Evolutionary conservation across 2,113 vertebrate genomes (phyloP).

Genomic region (Oreochromis tanganicae): DNA sequence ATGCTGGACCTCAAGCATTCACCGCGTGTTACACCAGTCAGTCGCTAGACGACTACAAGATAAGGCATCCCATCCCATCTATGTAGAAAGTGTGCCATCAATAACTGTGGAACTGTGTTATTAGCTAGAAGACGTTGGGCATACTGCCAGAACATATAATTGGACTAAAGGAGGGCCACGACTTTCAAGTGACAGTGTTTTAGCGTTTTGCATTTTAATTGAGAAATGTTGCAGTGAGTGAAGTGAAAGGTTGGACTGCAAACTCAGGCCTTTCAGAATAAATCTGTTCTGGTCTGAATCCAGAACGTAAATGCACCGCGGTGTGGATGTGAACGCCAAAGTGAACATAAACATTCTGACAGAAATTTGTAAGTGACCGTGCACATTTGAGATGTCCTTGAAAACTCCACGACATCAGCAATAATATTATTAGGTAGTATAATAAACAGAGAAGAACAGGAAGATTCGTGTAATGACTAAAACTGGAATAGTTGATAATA

Average conservation of each 20-base stretch:
- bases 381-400: neutral
- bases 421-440: neutral
- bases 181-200: conserved; percentile 33
- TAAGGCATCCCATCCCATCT: neutral
- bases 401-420: neutral
- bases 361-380: neutral
- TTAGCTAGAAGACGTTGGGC: conserved; percentile 22
- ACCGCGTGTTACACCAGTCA: neutral
- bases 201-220: neutral
- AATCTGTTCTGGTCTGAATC: conserved; percentile 4
- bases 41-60: neutral
- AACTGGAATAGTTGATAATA: neutral
- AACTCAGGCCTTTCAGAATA: neutral
- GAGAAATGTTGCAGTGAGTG: neutral
- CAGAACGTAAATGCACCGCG: neutral
- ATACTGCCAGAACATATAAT: conserved; percentile 12
- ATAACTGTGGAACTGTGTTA: neutral
- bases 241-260: neutral
- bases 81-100: neutral
- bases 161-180: neutral
- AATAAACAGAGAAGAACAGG: neutral
- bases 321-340: neutral
- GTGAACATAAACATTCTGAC: neutral
- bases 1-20: neutral
- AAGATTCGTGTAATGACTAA: neutral